Evolutionary conservation across 2,113 vertebrate genomes (phyloP).

Genomic region (Strix aluco): DNA sequence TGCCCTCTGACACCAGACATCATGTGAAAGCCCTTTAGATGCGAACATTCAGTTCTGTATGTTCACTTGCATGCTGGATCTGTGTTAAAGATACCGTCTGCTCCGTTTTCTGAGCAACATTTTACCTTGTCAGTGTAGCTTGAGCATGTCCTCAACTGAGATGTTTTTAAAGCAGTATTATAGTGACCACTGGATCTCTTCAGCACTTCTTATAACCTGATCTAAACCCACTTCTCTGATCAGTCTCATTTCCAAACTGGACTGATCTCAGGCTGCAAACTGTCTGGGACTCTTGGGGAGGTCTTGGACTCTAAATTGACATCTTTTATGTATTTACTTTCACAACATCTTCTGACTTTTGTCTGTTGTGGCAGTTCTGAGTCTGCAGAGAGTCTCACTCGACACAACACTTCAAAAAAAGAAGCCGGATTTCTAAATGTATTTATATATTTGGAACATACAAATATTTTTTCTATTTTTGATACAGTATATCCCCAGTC

Average conservation of each 20-base stretch:
- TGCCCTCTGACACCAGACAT: not conserved
- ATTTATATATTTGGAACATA: not conserved
- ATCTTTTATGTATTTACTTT: not conserved
- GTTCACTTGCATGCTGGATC: not conserved
- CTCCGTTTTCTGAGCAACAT: not conserved
- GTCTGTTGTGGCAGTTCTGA: not conserved
- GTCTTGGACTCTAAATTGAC: not conserved
- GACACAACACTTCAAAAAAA: not conserved
- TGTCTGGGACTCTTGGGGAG: not conserved
- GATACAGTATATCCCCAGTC: not conserved
- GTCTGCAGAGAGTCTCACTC: not conserved
- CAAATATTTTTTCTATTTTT: not conserved
- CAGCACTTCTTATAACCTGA: not conserved
- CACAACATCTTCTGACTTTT: not conserved
- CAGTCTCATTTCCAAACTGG: not conserved
- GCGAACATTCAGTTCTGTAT: fast-evolving
- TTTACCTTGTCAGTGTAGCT: no score
- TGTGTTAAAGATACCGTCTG: not conserved
- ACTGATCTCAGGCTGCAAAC: not conserved
- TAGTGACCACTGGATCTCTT: not conserved
- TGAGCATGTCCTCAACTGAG: not conserved
- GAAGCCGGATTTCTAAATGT: not conserved
- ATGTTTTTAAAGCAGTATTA: not conserved
- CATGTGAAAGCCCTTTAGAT: not conserved
- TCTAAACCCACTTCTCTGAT: not conserved